Evolutionary conservation across 2,888 invertebrate genomes (phyloP).

Genomic region (Drosophila barbarae): DNA sequence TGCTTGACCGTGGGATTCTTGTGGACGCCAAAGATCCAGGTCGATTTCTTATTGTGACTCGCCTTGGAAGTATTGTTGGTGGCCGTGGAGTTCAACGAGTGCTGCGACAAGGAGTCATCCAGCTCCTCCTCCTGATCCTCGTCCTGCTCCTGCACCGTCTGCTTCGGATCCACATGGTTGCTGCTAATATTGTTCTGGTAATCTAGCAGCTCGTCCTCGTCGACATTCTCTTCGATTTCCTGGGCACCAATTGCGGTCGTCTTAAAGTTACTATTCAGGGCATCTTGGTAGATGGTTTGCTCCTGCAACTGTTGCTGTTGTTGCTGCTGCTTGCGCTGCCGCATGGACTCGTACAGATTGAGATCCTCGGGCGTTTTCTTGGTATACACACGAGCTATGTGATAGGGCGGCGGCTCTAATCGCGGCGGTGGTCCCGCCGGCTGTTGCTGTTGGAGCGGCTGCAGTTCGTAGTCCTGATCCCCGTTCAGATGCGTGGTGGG

Average conservation of each 20-base stretch:
- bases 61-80: conserved; percentile 53
- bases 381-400: conserved; percentile 90
- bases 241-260: conserved; percentile 63
- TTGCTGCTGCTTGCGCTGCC: conserved; percentile 68
- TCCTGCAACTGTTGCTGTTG: conserved; percentile 50
- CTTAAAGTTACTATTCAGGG: conserved; percentile 66
- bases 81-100: conserved; percentile 63
- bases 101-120: conserved; percentile 54
- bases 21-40: conserved; percentile 78
- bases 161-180: conserved; percentile 30
- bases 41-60: conserved; percentile 59
- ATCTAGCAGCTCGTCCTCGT: conserved; percentile 51
- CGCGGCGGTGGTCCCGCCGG: conserved; percentile 44
- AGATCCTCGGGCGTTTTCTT: conserved; percentile 82
- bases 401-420: conserved; percentile 89
- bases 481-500: conserved; percentile 67
- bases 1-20: conserved; percentile 79
- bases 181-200: conserved; percentile 64
- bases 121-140: conserved; percentile 35
- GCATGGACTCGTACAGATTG: conserved; percentile 75
- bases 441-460: conserved; percentile 48
- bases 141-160: conserved; percentile 6
- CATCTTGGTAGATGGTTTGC: conserved; percentile 56
- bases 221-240: conserved; percentile 26
- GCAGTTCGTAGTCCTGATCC: conserved; percentile 59